Evolutionary conservation across 2,797 vertebrate species (phyloP), one percentile per base, ranked within the genome.

Genomic region (Arvicola amphibius): DNA sequence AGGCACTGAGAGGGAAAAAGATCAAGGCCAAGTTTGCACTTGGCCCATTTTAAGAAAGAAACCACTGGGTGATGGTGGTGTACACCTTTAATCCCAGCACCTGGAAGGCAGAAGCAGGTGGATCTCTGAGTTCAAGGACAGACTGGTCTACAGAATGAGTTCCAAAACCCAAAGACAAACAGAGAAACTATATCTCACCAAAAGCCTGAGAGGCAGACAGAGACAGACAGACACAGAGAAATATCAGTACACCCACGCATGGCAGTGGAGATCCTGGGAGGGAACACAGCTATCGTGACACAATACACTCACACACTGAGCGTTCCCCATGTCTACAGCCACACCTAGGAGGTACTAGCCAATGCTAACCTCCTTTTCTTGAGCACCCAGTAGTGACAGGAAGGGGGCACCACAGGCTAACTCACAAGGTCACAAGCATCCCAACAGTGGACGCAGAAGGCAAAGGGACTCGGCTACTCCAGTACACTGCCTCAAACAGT

Each of bases 401-500:
- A n/a, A 71, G 5, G 48, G 23, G 14, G 23, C 6, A 43, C 29
- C 48, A 40, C 73, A 51, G 32, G 32, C 40, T 32, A 16, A 77
- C 56, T 29, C 46, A 19, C 59, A 79, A 25, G 14, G 40, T 59
- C 23, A 53, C 2, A 34, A 48, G 59, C 88, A 29, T 48, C 88
- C 88, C 4, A 63, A 67, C 46, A 79, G 34, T n/a, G 29, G 29
- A 53, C 0, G 4, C 6, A 16, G n/a, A 79, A 32, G 17, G 61
- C 59, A 65, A 53, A 90, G 48, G 6, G 76, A 17, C 46, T 56
- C 6, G 3, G 53, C 46, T 94, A 3, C 2, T 46, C 9, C 13
- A 0, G 32, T 6, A 69, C 25, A 8, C 2, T 4, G 63, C 13
- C 46, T 59, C 0, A 0, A 10, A 79, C 37, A 2, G 32, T 32